Base-by-base conservation (phyloP, 1,140 invertebrate species). In the Tyrophagus putrescentiae region DNA sequence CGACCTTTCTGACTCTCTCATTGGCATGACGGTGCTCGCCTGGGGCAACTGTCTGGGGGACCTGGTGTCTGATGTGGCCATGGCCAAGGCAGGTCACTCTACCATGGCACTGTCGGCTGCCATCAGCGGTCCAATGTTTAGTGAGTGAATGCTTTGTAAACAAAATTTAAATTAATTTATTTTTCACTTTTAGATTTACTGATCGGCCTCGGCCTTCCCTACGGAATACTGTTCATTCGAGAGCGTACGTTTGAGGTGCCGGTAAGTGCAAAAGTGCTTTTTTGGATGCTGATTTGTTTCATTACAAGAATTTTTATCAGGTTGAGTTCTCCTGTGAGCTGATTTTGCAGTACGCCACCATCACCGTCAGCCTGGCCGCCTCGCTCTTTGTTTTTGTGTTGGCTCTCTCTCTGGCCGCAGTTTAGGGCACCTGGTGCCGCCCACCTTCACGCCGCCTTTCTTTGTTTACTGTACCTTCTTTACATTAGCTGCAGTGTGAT, bases 41-140 rank as follows among this genome's bases (percentile, higher is more conserved):
- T 83, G 80, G 81, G 80, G 80, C 29, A 84, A 84, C 69, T 79
- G 78, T 69, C 71, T 84, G 53, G 79, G 80, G 33, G 79, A 79
- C 80, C 71, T 74, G 69, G 70, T 57, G 48, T 23, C 82, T 3
- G 80, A 84, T 65, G 69, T 78, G 0, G 68, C 78, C 18, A 77
- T 83, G 66, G 80, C 83, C 2, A 72, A 73, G 53, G 76, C 76
- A 66, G 82, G 81, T 4, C 80, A 75, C 68, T 77, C 81, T 0
- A 70, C 78, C 60, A 83, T 83, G 79, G 82, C 78, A 3, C 79
- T 81, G 64, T 76, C 80, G 1, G 82, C 82, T 2, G 82, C 80
- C 61, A 81, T 82, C 67, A 82, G 82, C 28, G 82, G 81, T 36
- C 82, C 81, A 9, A 71, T 84, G 61, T 80, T 84, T 76, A 76